phyloP scores from a whole-genome alignment of 2,888 invertebrate genomes.

The Quadroppia sp. region DNA sequence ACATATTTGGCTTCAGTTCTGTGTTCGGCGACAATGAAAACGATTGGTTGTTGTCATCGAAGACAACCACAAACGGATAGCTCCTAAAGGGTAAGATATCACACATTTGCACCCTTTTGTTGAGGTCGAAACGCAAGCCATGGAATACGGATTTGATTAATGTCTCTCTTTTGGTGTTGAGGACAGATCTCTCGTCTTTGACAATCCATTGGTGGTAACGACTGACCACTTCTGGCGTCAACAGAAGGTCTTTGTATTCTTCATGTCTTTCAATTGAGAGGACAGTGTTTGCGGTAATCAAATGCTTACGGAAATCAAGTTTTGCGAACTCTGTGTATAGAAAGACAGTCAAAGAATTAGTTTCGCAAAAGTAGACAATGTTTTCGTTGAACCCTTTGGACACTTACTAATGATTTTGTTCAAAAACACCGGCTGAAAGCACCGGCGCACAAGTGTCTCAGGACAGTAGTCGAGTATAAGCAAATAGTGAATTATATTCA shows the following conservation, averaged over 20 bases:
- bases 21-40: not conserved
- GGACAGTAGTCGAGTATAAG: not conserved
- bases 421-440: not conserved
- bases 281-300: not conserved
- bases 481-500: constrained; percentile 8
- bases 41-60: not conserved
- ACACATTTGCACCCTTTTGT: constrained; percentile 6
- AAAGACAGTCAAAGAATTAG: not conserved
- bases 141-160: not conserved
- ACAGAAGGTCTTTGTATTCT: not conserved
- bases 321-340: not conserved
- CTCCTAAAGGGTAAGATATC: constrained; percentile 23
- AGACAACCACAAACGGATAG: not conserved
- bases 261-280: not conserved
- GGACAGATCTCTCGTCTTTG: not conserved
- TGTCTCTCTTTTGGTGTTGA: not conserved
- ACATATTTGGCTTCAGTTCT: constrained; percentile 24
- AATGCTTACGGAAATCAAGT: constrained; percentile 8
- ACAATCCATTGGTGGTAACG: constrained; percentile 6
- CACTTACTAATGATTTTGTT: not conserved
- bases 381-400: too few relatives aligned
- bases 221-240: not conserved
- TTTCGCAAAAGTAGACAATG: too few relatives aligned
- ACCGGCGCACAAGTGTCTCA: not conserved
- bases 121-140: not conserved